Base-by-base conservation (phyloP, 1,140 invertebrate genomes). In the Polypedilum vanderplanki region DNA sequence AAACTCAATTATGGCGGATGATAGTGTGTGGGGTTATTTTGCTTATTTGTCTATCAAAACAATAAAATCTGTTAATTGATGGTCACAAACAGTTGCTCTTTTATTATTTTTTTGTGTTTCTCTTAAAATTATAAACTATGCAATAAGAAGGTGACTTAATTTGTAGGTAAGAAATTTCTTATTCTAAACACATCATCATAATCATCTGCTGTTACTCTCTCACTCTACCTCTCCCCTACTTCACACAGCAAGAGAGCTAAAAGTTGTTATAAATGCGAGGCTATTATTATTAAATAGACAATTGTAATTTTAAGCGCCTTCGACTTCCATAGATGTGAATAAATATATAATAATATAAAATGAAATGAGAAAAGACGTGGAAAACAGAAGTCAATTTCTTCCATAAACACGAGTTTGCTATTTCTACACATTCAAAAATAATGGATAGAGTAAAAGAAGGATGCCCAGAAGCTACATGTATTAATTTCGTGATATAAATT, bases 201-300 rank as follows among this genome's bases (percentile, higher is more conserved):
- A 57, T 57, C 12, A 57, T 57, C 24, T 33, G 24, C 24, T 33
- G 24, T 33, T 33, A 33, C 24, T 33, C 24, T 33, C 24, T n/a
- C n/a, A n/a, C 24, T 5, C 24, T 33, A 33, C 24, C 5, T 33
- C 24, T 33, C 24, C 24, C 24, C 24, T 33, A 33, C 24, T 33
- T 33, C 24, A 33, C 24, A 33, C 24, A 33, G 24, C 24, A 33
- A 33, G 46, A 57, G 15, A 46, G 41, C 9, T 1, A 46, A 46
- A 10, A 7, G 46, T 12, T 57, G 46, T 57, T 57, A 57, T 57
- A n/a, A 57, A 57, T 57, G 46, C 12, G 46, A 15, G 4, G 46
- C 46, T 57, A 57, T 57, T 57, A 57, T 57, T 57, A 57, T 57
- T 57, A 57, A 57, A 57, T 57, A 57, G 46, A 57, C 46, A 57